Evolutionary conservation across 2,113 vertebrate species (phyloP).

Genomic region (Mesoclemmys tuberculata): DNA sequence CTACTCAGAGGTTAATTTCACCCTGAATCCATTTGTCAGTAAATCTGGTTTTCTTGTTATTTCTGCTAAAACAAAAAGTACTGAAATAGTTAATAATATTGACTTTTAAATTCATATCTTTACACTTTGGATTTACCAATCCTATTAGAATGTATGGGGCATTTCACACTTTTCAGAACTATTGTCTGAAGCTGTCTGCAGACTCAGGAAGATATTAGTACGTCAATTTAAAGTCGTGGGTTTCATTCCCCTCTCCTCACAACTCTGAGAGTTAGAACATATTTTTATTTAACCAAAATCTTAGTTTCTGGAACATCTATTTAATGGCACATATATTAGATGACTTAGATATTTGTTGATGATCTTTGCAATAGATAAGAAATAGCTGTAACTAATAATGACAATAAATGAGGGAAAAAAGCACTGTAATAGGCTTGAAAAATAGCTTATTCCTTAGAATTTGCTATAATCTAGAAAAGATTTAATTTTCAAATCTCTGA

Average conservation of each 20-base stretch:
- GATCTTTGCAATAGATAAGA: not conserved
- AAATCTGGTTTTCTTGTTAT: not conserved
- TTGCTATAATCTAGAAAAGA: not conserved
- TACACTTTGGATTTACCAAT: not conserved
- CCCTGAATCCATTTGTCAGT: not conserved
- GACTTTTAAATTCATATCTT: not conserved
- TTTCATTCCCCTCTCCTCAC: not conserved
- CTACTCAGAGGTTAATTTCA: not conserved
- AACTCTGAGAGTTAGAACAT: not conserved
- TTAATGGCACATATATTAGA: fast-evolving
- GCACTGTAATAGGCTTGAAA: not conserved
- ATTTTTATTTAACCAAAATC: not conserved
- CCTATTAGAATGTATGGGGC: not conserved
- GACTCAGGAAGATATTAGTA: not conserved
- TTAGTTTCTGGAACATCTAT: not conserved
- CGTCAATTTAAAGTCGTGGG: not conserved
- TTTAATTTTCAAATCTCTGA: not conserved
- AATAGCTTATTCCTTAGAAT: not conserved
- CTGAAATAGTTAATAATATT: not conserved
- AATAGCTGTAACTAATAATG: not conserved
- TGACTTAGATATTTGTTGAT: not conserved
- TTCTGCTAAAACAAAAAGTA: not conserved
- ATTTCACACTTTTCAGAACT: not conserved
- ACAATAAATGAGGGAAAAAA: not conserved
- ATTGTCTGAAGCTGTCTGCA: not conserved